These are phyloP conservation scores for Darevskia nairensis DNA, from an alignment of 2,797 vertebrate genomes.

Conservation along the genomic window DNA sequence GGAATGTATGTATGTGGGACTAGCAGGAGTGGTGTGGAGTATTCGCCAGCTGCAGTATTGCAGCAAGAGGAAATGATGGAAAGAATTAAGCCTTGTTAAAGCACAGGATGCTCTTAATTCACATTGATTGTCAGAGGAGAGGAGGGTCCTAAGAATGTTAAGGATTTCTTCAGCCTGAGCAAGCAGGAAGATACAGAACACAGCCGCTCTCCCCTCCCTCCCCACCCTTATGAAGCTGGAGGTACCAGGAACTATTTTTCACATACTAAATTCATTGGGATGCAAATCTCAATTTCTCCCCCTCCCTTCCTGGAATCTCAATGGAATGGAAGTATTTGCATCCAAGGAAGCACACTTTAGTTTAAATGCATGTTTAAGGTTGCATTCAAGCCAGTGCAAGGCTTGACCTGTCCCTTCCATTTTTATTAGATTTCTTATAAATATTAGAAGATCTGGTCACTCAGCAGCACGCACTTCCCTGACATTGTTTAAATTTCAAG, in stretches of 20 bases:
- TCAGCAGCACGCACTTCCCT: not conserved
- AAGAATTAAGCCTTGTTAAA: conserved; percentile 38
- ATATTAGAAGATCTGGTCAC: not conserved
- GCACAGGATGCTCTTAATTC: conserved; percentile 66
- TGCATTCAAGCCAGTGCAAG: not conserved
- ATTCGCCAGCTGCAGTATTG: conserved; percentile 44
- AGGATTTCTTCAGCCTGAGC: conserved; percentile 46
- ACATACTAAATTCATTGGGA: no score
- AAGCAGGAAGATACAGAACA: conserved; percentile 19
- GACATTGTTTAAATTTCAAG: not conserved
- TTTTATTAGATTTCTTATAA: not conserved
- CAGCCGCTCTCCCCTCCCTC: not conserved
- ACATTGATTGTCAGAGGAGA: conserved; percentile 57
- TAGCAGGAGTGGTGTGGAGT: not conserved
- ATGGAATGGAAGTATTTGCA: not conserved
- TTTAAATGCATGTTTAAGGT: not conserved
- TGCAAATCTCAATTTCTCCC: not conserved
- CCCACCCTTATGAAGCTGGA: not conserved
- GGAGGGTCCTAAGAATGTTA: conserved; percentile 36
- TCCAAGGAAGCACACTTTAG: not conserved
- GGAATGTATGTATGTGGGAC: not conserved
- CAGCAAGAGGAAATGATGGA: conserved; percentile 36
- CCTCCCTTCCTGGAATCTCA: not conserved
- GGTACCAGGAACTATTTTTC: not conserved
- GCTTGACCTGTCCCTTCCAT: no score